Base-by-base conservation (phyloP, 2,888 invertebrate species). In the Hydriomena furcata region DNA sequence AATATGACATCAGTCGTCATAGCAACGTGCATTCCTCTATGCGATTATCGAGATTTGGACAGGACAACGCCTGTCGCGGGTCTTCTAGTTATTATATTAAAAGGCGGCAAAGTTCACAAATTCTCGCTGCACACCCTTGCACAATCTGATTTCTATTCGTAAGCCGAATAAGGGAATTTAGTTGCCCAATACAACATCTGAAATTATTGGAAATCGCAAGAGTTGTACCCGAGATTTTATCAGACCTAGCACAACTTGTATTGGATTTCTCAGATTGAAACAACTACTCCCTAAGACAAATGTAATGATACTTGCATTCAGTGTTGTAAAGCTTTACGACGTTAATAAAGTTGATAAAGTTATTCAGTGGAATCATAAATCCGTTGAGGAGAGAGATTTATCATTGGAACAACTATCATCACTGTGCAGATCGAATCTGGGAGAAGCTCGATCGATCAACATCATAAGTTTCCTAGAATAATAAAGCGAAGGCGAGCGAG, bases 161-260 rank as follows among this genome's bases (percentile, higher is more conserved):
- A 35, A 45, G 32, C 52, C 34, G 25, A 50, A 54, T 54, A 54
- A 49, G 55, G 53, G 59, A 57, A 57, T 59, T 55, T 35, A 13
- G 48, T 61, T 58, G 27, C 53, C 32, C 51, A 59, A 61, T 42
- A 32, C 42, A 47, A 59, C 45, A 57, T 49, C 52, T 48, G 45
- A 61, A 59, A 42, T 59, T 57, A 61, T 59, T 55, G 53, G 41
- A 40, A 47, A 47, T 47, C 31, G 49, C 49, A 44, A 56, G 48
- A 56, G 40, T 41, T 48, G 55, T 52, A 55, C 45, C 46, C 30
- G 42, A 45, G 49, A 44, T 47, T 34, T 57, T 61, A 61, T 61
- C 58, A 48, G 52, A 52, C 52, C 50, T 48, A 43, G 36, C 46
- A 37, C 43, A 46, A 51, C 48, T 55, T 24, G 52, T 32, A 35